Conservation (phyloP, 2,888 invertebrate species). For the Phyllotreta cruciferae region DNA sequence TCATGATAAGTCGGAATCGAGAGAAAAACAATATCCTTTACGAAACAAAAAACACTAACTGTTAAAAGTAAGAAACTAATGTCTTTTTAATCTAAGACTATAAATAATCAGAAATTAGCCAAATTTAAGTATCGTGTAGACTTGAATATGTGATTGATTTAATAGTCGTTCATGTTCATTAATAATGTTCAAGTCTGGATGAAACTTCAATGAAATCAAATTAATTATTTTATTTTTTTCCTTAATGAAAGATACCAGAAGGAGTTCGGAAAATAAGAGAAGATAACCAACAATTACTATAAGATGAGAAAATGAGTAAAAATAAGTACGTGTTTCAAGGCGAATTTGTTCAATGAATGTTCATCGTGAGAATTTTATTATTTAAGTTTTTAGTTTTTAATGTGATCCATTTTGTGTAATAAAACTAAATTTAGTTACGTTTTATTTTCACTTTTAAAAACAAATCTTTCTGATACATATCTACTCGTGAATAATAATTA, state of each 20-base stretch:
- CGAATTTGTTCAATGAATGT: conserved; percentile 24
- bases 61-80: no score
- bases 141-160: no score
- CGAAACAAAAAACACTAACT: neutral
- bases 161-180: no score
- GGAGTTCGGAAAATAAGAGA: conserved; percentile 60
- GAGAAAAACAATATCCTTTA: conserved; percentile 87
- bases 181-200: neutral
- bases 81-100: conserved; percentile 19
- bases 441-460: neutral
- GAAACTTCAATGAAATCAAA: no score
- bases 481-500: no score
- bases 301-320: conserved; percentile 1
- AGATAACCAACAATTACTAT: conserved; percentile 50
- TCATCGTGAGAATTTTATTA: conserved; percentile 27
- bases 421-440: conserved; percentile 27
- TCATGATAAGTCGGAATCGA: conserved; percentile 74
- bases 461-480: no score
- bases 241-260: conserved; percentile 59
- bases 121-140: no score
- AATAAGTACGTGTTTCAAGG: conserved; percentile 9
- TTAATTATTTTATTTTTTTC: conserved; percentile 45
- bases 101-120: neutral
- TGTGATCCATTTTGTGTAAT: conserved; percentile 37
- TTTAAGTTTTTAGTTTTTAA: conserved; percentile 39